Percentiles rank a stretch among this genome's conserved stretches.
These are phyloP conservation scores for Laticauda colubrina DNA, from an alignment of 2,113 vertebrate genomes.

Conservation along the genomic window DNA sequence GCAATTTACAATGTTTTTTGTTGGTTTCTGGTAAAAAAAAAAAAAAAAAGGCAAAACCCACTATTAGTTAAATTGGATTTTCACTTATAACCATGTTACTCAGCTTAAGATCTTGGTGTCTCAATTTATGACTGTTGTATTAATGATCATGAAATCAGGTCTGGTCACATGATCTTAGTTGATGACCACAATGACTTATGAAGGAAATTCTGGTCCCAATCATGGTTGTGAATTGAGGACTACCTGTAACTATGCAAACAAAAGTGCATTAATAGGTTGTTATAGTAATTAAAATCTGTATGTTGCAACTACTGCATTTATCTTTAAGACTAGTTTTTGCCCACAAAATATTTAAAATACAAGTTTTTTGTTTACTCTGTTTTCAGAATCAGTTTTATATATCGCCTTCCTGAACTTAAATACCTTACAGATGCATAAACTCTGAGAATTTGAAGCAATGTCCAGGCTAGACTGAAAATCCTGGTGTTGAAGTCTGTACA, in stretches of 20 bases:
- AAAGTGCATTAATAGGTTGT: neutral
- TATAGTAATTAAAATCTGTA: neutral
- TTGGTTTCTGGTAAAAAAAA: too few species aligned
- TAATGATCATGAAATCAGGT: too few species aligned
- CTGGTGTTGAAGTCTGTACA: neutral
- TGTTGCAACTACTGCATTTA: neutral
- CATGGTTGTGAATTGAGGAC: neutral
- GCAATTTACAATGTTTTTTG: too few species aligned
- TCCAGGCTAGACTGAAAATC: neutral
- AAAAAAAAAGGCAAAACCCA: too few species aligned
- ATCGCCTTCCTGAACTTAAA: neutral
- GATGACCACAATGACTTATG: neutral
- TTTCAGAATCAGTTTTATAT: neutral
- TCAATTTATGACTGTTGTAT: too few species aligned
- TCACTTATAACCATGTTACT: too few species aligned
- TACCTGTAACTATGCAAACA: neutral
- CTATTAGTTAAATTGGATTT: too few species aligned
- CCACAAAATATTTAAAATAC: neutral
- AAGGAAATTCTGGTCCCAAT: neutral
- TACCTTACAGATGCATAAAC: neutral
- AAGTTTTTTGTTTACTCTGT: neutral
- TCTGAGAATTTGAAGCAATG: neutral
- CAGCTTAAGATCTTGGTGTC: too few species aligned
- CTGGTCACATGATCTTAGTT: too few species aligned
- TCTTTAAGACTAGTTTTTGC: neutral